Evolutionary conservation across 2,888 invertebrate species (phyloP).

Genomic region (Diloba caeruleocephala): DNA sequence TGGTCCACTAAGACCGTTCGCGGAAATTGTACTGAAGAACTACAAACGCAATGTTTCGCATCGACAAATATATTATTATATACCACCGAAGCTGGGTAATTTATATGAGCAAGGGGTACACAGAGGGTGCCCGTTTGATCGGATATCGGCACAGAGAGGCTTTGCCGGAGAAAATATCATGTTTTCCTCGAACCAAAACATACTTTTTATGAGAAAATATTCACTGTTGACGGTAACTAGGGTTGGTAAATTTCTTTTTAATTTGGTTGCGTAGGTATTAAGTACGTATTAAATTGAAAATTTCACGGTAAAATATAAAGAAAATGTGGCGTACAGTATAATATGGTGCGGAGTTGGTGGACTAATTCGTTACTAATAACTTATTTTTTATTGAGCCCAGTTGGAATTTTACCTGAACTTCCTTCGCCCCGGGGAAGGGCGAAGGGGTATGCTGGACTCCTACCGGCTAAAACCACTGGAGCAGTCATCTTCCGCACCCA

Average conservation of each 20-base stretch:
- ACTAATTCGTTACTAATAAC: too few relatives aligned
- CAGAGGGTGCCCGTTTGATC: slow-evolving; percentile 19
- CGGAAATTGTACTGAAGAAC: slow-evolving; percentile 20
- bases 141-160: slow-evolving; percentile 25
- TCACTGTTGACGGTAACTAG: slow-evolving; percentile 16
- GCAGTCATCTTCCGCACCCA: too few relatives aligned
- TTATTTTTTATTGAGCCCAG: too few relatives aligned
- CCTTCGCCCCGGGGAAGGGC: too few relatives aligned
- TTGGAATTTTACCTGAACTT: too few relatives aligned
- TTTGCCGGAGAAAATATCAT: slow-evolving; percentile 27
- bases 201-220: slow-evolving; percentile 31
- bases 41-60: slow-evolving; percentile 8
- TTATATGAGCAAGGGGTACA: slow-evolving; percentile 26
- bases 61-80: slow-evolving; percentile 42
- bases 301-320: too few relatives aligned
- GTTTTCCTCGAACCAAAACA: slow-evolving; percentile 35
- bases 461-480: too few relatives aligned
- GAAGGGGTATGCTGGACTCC: too few relatives aligned
- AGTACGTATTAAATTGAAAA: too few relatives aligned
- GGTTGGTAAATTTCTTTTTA: background rate
- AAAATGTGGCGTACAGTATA: too few relatives aligned
- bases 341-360: too few relatives aligned
- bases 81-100: slow-evolving; percentile 13
- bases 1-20: background rate
- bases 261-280: background rate